Base-by-base conservation (phyloP, 2,113 vertebrate genomes). In the Zapornia atra region DNA sequence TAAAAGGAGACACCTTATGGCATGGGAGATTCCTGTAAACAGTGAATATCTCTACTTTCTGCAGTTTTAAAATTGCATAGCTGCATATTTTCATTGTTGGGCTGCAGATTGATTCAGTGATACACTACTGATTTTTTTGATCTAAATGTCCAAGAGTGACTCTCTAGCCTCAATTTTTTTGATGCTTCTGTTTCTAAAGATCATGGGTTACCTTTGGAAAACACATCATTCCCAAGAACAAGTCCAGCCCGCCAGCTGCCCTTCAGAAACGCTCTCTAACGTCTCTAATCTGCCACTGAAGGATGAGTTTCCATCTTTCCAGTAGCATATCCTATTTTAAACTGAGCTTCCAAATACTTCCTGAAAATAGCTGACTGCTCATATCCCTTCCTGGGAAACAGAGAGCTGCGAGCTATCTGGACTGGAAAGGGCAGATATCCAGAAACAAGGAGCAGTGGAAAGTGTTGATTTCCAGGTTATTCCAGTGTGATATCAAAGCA, bases 291-390 rank as follows among this genome's bases (percentile, higher is more conserved):
- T 38, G 73, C 31, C 85, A 71, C 24, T 8, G 20, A 90, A 92
- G 33, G 79, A 81, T 3, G 1, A 72, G 9, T 71, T 77, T 95
- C 53, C 90, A 94, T 95, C 80, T 95, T 80, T 86, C 73, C 92
- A 57, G 48, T 73, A 86, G 80, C 70, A 94, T 33, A 91, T 57
- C 94, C 28, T 95, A 94, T 94, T 95, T 94, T 86, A 94, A 88
- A 84, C 61, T 61, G 72, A 80, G 3, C 61, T 94, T 95, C 64
- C 93, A 82, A 51, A 36, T 33, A 71, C 68, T 93, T 94, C 92
- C 94, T 96, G 92, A 92, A 90, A 96, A 94, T 72, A 91, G 56
- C 75, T 92, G 73, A 7, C 6, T 6, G 57, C 38, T 95, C 17
- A 3, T 57, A 61, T 56, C 80, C 42, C 53, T 92, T 91, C 93